Conservation (phyloP, 2,797 vertebrate genomes). For the Rousettus madagascariensis region DNA sequence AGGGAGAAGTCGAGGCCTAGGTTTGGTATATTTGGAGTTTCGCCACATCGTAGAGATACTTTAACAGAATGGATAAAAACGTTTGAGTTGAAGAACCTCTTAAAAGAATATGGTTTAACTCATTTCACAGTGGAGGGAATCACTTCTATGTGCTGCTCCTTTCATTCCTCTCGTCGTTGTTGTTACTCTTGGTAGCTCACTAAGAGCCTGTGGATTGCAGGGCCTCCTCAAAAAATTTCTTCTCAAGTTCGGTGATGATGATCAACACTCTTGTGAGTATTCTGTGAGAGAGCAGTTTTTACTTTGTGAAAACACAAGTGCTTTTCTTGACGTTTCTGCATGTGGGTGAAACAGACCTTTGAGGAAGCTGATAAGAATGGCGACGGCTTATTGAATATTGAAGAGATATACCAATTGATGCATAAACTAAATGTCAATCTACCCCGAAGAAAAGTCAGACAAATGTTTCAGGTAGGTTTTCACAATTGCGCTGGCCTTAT, state of each 20-base stretch:
- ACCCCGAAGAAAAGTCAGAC: slow-evolving; percentile 97
- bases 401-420: slow-evolving; percentile 97
- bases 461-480: slow-evolving; percentile 97
- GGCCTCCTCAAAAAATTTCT: background rate
- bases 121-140: background rate
- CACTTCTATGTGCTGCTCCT: rapidly evolving
- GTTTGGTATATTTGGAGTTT: background rate
- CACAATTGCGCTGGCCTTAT: background rate
- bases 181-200: background rate
- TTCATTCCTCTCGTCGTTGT: background rate
- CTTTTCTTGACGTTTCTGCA: slow-evolving; percentile 89
- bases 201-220: background rate
- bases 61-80: background rate
- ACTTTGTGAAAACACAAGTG: background rate
- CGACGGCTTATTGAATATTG: slow-evolving; percentile 96
- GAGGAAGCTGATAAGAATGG: slow-evolving; percentile 99
- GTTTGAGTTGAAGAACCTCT: background rate
- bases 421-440: slow-evolving; percentile 98
- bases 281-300: background rate
- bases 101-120: background rate
- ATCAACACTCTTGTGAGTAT: background rate
- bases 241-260: background rate
- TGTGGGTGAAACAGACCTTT: slow-evolving; percentile 98
- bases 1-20: background rate
- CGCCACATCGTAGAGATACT: background rate